A percentile compares a stretch with the other conserved stretches of the same genome.
Conservation (phyloP, 2,888 invertebrate genomes). For the Epinotia bilunana region DNA sequence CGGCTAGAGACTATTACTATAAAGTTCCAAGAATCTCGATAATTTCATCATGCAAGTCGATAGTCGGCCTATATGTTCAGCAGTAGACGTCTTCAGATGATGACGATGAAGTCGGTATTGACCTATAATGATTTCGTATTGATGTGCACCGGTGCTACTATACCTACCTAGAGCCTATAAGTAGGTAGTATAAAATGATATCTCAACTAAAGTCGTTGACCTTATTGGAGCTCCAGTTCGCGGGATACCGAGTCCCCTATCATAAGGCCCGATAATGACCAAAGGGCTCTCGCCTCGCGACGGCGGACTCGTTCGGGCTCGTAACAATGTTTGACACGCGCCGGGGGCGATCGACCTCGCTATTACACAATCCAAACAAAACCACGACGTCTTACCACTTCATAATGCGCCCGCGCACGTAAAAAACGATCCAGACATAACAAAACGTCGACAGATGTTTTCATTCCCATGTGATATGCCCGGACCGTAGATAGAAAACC, state of each 20-base stretch:
- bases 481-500: conserved; percentile 61
- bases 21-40: not conserved
- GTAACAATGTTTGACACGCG: conserved; percentile 65
- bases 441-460: conserved; percentile 79
- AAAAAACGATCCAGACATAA: conserved; percentile 64
- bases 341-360: conserved; percentile 68
- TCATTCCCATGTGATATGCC: conserved; percentile 77
- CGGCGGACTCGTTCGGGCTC: conserved; percentile 55
- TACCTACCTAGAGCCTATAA: not conserved
- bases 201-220: conserved; percentile 36
- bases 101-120: not conserved
- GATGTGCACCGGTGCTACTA: not conserved
- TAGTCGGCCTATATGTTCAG: too few species aligned
- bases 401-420: conserved; percentile 67
- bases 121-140: not conserved
- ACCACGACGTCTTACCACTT: conserved; percentile 60
- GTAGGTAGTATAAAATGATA: conserved; percentile 4
- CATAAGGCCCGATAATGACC: conserved; percentile 60
- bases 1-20: not conserved
- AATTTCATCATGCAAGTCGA: not conserved
- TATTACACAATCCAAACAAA: conserved; percentile 70
- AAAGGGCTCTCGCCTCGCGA: conserved; percentile 54
- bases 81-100: too few species aligned
- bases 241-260: conserved; percentile 53
- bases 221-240: conserved; percentile 35